Percentiles rank a stretch among this genome's conserved stretches.
Conservation (phyloP, 2,888 invertebrate genomes). For the Caenorhabditis macrosperma region DNA sequence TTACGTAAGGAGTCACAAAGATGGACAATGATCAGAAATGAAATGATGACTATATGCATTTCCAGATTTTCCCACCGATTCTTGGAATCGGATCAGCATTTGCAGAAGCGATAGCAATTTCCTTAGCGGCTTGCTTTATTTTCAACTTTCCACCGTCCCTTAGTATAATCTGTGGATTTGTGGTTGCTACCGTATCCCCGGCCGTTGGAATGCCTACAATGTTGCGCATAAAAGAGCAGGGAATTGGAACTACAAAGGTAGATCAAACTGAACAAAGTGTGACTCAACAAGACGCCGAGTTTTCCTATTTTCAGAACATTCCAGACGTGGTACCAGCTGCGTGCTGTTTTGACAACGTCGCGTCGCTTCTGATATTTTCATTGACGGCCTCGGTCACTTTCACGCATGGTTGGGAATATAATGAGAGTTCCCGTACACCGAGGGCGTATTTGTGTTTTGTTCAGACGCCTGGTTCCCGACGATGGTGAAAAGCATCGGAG, state of each 20-base stretch:
- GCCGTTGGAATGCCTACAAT: constrained; percentile 60
- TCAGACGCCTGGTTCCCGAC: constrained; percentile 42
- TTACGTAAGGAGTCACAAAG: constrained; percentile 33
- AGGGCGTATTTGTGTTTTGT: neutral
- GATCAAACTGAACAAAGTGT: constrained; percentile 13
- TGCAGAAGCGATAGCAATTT: constrained; percentile 52
- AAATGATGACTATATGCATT: neutral
- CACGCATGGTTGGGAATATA: constrained; percentile 44
- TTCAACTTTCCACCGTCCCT: constrained; percentile 43
- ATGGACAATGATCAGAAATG: constrained; percentile 7
- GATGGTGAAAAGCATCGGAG: constrained; percentile 47
- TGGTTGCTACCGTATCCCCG: constrained; percentile 59
- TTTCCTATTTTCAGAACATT: constrained; percentile 48
- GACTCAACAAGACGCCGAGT: neutral
- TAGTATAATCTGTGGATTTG: constrained; percentile 57
- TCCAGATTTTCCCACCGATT: constrained; percentile 52
- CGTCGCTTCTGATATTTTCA: constrained; percentile 55
- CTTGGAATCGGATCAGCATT: constrained; percentile 56
- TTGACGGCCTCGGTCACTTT: constrained; percentile 54
- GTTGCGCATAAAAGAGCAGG: constrained; percentile 42
- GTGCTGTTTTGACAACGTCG: constrained; percentile 58
- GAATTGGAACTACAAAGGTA: constrained; percentile 60
- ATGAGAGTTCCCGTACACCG: neutral
- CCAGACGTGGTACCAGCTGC: constrained; percentile 58
- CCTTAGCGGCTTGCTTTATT: constrained; percentile 39